A percentile compares a stretch with the other conserved stretches of the same genome.
Evolutionary conservation across 2,888 invertebrate species (phyloP).

Genomic region (Endotricha flammealis): DNA sequence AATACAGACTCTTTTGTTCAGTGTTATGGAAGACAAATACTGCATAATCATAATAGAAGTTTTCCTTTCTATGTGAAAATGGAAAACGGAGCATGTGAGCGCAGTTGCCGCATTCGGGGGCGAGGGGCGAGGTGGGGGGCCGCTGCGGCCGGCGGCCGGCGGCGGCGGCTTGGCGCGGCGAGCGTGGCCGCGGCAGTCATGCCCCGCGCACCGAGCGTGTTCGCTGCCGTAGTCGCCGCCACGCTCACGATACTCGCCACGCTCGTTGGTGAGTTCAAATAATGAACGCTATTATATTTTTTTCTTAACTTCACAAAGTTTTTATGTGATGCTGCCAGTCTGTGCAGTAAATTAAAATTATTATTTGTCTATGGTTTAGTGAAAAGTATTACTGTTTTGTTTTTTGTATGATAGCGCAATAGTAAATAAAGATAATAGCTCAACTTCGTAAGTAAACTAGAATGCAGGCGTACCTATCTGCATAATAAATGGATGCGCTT

Average conservation of each 20-base stretch:
- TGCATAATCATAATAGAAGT: conserved; percentile 1
- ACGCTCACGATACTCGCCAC: conserved; percentile 50
- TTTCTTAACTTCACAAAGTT: background rate
- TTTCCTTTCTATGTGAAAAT: conserved; percentile 9
- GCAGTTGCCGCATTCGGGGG: conserved; percentile 74
- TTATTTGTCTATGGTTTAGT: background rate
- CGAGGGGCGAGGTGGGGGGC: conserved; percentile 45
- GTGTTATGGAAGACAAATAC: background rate
- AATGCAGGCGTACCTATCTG: conserved; percentile 18
- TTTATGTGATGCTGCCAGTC: background rate
- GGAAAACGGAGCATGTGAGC: conserved; percentile 32
- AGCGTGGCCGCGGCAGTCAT: conserved; percentile 46
- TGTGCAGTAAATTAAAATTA: too few species aligned
- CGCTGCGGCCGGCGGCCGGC: conserved; percentile 24
- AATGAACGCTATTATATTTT: conserved; percentile 11
- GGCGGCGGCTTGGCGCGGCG: conserved; percentile 24
- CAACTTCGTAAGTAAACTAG: conserved; percentile 2
- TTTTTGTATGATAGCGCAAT: background rate
- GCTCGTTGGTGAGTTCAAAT: conserved; percentile 58
- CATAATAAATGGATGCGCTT: conserved; percentile 26
- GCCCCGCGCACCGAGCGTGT: conserved; percentile 44
- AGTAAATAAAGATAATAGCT: background rate
- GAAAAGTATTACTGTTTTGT: background rate
- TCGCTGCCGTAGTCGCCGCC: conserved; percentile 35
- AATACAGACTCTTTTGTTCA: background rate